Conservation (phyloP, 2,797 vertebrate genomes). For the Emydoidea blandingii region DNA sequence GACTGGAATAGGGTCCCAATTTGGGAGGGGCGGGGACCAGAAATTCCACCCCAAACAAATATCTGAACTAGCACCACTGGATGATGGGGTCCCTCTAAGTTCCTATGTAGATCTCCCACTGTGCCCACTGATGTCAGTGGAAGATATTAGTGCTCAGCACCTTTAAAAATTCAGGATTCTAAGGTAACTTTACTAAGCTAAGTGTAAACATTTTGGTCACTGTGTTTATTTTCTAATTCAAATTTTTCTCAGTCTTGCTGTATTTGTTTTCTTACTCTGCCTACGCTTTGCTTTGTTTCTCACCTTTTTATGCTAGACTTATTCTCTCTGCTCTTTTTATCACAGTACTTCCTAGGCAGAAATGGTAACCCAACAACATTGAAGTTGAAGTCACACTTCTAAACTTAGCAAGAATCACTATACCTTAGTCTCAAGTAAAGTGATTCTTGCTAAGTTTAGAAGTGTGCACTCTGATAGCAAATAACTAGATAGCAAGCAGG, state of each 20-base stretch:
- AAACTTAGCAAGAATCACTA: neutral
- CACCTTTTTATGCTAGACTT: neutral
- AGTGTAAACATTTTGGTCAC: neutral
- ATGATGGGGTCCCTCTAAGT: neutral
- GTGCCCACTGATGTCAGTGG: neutral
- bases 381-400: neutral
- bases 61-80: neutral
- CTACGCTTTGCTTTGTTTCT: neutral
- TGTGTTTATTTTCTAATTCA: neutral
- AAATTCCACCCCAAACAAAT: neutral
- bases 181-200: neutral
- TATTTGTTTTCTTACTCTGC: fast-evolving
- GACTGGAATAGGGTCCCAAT: neutral
- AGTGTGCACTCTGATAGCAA: neutral
- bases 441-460: neutral
- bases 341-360: neutral
- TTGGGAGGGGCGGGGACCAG: neutral
- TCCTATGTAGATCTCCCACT: neutral
- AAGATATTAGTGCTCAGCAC: neutral
- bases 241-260: neutral
- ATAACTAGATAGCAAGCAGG: neutral
- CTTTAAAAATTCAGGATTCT: neutral
- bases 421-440: neutral
- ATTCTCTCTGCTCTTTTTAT: neutral
- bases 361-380: neutral